Conservation (phyloP, 92 coral and sea anemone species). For the Parazoanthus darwini region DNA sequence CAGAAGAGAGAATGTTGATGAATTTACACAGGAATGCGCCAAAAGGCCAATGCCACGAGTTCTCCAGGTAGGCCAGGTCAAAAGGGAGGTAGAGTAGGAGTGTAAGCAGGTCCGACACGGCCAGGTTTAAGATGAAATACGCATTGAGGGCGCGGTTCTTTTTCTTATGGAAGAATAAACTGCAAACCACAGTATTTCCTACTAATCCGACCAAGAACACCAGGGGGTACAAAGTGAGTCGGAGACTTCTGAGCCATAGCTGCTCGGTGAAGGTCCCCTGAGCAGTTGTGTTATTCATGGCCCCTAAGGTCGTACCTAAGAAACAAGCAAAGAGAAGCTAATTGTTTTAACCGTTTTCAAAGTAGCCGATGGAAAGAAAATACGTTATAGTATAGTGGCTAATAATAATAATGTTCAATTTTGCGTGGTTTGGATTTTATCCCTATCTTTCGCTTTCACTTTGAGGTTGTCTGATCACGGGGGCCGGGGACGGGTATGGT, state of each 20-base stretch:
- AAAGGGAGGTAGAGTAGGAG: slow-evolving; percentile 73
- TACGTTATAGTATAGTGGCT: too few relatives aligned
- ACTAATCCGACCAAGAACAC: slow-evolving; percentile 71
- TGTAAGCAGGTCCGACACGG: slow-evolving; percentile 73
- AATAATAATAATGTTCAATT: too few relatives aligned
- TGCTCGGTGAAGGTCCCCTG: slow-evolving; percentile 45
- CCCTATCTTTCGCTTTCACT: too few relatives aligned
- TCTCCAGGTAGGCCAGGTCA: slow-evolving; percentile 78
- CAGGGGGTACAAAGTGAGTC: slow-evolving; percentile 68
- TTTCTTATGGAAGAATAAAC: slow-evolving; percentile 53
- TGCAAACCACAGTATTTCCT: slow-evolving; percentile 70
- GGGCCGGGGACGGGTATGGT: too few relatives aligned
- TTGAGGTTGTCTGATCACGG: too few relatives aligned
- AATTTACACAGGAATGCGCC: slow-evolving; percentile 78
- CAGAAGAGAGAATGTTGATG: slow-evolving; percentile 61
- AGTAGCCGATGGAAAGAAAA: too few relatives aligned
- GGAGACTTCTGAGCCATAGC: slow-evolving; percentile 64
- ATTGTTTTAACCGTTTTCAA: too few relatives aligned
- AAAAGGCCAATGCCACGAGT: slow-evolving; percentile 73
- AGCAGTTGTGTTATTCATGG: slow-evolving; percentile 58
- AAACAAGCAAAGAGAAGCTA: neutral
- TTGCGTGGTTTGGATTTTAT: too few relatives aligned
- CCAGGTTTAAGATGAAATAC: slow-evolving; percentile 78
- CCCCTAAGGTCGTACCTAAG: neutral
- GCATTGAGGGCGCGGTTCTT: slow-evolving; percentile 67